Conservation (phyloP, 2,888 invertebrate species). For the Drosophila pegasa region DNA sequence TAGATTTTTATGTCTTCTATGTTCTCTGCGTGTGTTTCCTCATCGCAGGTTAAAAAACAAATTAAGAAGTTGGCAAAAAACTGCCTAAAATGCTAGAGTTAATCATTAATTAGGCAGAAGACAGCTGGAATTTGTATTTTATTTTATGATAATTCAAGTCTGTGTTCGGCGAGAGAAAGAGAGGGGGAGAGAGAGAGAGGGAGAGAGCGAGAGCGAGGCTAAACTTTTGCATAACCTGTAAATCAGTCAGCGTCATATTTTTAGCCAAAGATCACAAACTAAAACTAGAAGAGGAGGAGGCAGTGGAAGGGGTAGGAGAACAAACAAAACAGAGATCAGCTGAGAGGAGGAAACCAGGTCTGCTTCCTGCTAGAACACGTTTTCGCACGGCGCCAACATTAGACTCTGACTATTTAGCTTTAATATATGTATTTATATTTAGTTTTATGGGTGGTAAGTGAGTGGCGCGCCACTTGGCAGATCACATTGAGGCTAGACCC, state of each 20-base stretch:
- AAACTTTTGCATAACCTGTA: slow-evolving; percentile 36
- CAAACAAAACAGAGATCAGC: slow-evolving; percentile 20
- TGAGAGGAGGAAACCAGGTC: slow-evolving; percentile 36
- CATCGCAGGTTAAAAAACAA: neutral
- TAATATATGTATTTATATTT: neutral
- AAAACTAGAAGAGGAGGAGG: neutral
- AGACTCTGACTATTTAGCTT: neutral
- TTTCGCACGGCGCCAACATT: slow-evolving; percentile 23
- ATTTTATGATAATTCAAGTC: slow-evolving; percentile 12
- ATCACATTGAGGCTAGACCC: slow-evolving; percentile 45
- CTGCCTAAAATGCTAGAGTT: neutral
- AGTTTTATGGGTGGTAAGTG: slow-evolving; percentile 1
- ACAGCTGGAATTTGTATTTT: slow-evolving; percentile 1
- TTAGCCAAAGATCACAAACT: neutral
- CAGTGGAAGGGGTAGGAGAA: neutral
- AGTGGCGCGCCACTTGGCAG: slow-evolving; percentile 18
- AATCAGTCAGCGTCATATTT: slow-evolving; percentile 8
- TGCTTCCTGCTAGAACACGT: slow-evolving; percentile 63
- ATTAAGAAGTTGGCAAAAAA: neutral
- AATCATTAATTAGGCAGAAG: neutral
- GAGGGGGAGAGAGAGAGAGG: neutral
- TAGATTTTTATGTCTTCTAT: neutral
- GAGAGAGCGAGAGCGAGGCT: neutral
- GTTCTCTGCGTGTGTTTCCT: neutral
- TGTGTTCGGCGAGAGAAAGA: neutral